Evolutionary conservation across 2,888 invertebrate species (phyloP), one percentile per base, ranked within the genome.

Genomic region (Oligia latruncula): DNA sequence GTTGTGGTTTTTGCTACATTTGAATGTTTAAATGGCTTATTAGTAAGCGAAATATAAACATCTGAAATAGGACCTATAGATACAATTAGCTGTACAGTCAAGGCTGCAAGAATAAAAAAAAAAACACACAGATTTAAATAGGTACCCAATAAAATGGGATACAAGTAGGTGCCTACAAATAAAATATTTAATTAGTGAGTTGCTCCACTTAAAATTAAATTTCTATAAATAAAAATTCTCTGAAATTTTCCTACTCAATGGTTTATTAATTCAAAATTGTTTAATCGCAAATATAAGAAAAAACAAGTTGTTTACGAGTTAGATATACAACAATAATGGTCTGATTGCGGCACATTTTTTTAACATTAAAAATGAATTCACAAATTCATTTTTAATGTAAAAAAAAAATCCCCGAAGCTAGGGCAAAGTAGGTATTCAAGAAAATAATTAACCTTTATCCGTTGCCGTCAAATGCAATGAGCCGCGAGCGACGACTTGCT

Each of bases 381-480:
- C 29, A 85, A 89, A 87, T 89, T 80, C 77, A 85, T 89, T 90
- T 89, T 88, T 85, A 83, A 85, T 83, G 72, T 87, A 90, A 77
- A 71, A 82, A 79, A 80, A 78, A 83, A 78, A 58, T 81, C 11
- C 65, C 49, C 71, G 77, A 74, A 78, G 80, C 62, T 75, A 79
- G 82, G 74, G 85, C 74, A 91, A 88, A 90, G 80, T 29, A 29
- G 29, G 29, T 87, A 91, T 91, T 92, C 78, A 91, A 91, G 91
- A 92, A 93, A 93, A 93, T 94, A 94, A 95, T 94, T 93, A 94
- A 92, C 92, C 91, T 91, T 90, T 90, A 87, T 90, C 84, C 87
- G 80, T 77, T 72, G 86, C 92, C 93, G 94, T 93, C 94, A 93
- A 92, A 92, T 80, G 91, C 94, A 93, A 91, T 89, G 87, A 87